Evolutionary conservation across 2,797 vertebrate species (phyloP).

Genomic region (Epinephelus awoara): DNA sequence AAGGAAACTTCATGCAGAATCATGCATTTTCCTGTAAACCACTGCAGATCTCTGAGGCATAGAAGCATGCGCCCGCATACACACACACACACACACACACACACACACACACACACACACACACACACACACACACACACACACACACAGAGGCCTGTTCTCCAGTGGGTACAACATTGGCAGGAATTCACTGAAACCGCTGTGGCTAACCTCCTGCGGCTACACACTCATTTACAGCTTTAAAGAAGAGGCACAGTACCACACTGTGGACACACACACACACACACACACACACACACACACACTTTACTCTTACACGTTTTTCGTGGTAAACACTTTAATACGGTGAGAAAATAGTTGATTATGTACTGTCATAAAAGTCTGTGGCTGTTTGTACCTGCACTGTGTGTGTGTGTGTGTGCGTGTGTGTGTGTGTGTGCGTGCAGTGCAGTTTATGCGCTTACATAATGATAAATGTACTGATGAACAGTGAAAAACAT

Average conservation of each 20-base stretch:
- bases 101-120: slow-evolving; percentile 22
- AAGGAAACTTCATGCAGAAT: slow-evolving; percentile 30
- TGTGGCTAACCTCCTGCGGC: slow-evolving; percentile 62
- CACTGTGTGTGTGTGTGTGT: not conserved
- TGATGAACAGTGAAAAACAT: slow-evolving; percentile 4
- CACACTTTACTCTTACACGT: not conserved
- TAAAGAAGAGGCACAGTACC: slow-evolving; percentile 27
- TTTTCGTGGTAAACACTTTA: slow-evolving; percentile 21
- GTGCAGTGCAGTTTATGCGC: not conserved
- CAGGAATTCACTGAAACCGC: slow-evolving; percentile 48
- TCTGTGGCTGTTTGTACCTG: not conserved
- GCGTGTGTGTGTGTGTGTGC: not conserved
- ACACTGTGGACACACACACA: slow-evolving; percentile 18
- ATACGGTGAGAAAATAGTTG: slow-evolving; percentile 13
- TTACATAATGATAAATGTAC: not conserved
- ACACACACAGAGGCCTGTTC: slow-evolving; percentile 19
- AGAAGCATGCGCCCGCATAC: not conserved
- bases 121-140: slow-evolving; percentile 29
- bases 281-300: slow-evolving; percentile 31
- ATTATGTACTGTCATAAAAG: slow-evolving; percentile 27
- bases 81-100: slow-evolving; percentile 28
- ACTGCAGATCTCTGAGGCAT: slow-evolving; percentile 17
- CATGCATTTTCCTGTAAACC: slow-evolving; percentile 53
- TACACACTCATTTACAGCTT: slow-evolving; percentile 53
- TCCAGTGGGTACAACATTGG: slow-evolving; percentile 29